These are phyloP conservation scores for Conger conger DNA, from an alignment of 2,113 vertebrate species.

Conservation along the genomic window DNA sequence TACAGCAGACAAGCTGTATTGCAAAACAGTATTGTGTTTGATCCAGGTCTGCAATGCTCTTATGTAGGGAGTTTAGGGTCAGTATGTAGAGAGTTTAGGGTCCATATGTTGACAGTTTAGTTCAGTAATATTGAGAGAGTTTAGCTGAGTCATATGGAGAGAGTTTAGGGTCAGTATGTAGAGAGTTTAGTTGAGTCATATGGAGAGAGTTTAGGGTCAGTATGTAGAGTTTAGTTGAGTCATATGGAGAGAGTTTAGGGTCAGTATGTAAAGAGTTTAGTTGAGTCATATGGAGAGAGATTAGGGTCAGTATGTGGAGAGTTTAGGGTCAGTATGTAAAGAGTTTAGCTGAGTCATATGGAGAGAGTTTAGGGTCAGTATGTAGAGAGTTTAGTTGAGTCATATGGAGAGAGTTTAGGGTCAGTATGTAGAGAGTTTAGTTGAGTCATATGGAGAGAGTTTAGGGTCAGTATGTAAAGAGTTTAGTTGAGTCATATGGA, in stretches of 20 bases:
- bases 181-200: slow-evolving; percentile 40
- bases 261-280: neutral
- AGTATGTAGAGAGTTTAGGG: neutral
- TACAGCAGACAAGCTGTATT: too few species aligned
- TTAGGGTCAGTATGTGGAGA: neutral
- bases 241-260: too few species aligned
- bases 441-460: slow-evolving; percentile 49
- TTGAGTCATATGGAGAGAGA: neutral
- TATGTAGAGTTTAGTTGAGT: too few species aligned
- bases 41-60: too few species aligned
- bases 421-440: neutral
- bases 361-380: neutral
- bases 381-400: neutral
- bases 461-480: neutral
- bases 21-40: too few species aligned
- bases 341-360: neutral
- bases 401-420: neutral
- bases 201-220: too few species aligned
- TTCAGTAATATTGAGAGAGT: neutral
- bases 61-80: neutral
- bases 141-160: neutral
- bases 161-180: neutral
- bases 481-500: neutral
- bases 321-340: too few species aligned
- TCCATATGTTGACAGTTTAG: neutral